A percentile compares a stretch with the other conserved stretches of the same genome.
phyloP scores from a whole-genome alignment of 2,888 invertebrate genomes.

The Rhopalosiphum nymphaeae region DNA sequence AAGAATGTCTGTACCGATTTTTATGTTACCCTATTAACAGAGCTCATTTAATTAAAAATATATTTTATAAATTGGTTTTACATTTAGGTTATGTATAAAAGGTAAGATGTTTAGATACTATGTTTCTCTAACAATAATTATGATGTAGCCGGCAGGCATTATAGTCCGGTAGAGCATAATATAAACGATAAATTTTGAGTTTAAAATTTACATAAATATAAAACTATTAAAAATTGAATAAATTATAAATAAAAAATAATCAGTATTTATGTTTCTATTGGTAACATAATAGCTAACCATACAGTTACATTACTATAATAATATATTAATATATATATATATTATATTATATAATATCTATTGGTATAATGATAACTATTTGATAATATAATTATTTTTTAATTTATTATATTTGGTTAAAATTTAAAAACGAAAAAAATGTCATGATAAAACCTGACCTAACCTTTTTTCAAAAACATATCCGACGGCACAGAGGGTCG shows the following conservation, averaged over 20 bases:
- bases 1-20: not conserved
- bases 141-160: slow-evolving; percentile 31
- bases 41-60: slow-evolving; percentile 28
- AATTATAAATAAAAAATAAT: slow-evolving; percentile 6
- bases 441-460: not conserved
- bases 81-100: not conserved
- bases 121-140: slow-evolving; percentile 17
- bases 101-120: not conserved
- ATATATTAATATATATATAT: not conserved
- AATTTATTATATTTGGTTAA: not conserved
- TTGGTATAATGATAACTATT: not conserved
- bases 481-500: not conserved
- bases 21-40: not conserved
- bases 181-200: slow-evolving; percentile 29
- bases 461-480: not conserved
- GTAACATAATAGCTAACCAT: not conserved
- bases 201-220: slow-evolving; percentile 4
- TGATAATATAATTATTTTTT: slow-evolving; percentile 5
- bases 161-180: slow-evolving; percentile 24
- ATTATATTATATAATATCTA: not conserved
- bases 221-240: slow-evolving; percentile 44
- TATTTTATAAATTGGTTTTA: slow-evolving; percentile 20
- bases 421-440: not conserved
- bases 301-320: not conserved
- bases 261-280: slow-evolving; percentile 37